Conservation (phyloP, 2,113 vertebrate species). For the Ctenomys sociabilis region DNA sequence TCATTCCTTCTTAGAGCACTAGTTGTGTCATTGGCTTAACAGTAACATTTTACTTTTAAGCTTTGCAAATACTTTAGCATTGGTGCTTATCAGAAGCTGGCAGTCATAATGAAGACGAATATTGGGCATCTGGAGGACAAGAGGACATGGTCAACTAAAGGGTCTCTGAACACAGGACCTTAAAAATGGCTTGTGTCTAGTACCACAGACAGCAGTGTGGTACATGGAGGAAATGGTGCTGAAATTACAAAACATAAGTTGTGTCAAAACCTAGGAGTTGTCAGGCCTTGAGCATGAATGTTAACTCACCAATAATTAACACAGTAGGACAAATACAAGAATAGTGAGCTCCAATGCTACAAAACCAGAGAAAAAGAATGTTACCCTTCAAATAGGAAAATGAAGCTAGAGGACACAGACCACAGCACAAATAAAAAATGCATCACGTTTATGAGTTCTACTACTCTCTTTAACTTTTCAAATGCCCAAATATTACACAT, state of each 20-base stretch:
- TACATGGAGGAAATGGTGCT: neutral
- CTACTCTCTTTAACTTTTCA: neutral
- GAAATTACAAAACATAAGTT: neutral
- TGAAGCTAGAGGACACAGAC: neutral
- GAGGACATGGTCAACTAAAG: neutral
- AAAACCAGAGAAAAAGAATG: neutral
- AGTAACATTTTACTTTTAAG: neutral
- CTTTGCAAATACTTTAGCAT: neutral
- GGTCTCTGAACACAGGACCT: neutral
- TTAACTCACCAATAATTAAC: neutral
- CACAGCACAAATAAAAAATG: neutral
- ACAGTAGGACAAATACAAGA: neutral
- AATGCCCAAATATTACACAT: neutral
- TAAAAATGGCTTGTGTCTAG: neutral
- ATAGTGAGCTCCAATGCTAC: neutral
- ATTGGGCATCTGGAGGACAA: neutral
- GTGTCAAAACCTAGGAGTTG: neutral
- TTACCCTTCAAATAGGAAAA: neutral
- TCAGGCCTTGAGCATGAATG: neutral
- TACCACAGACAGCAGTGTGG: neutral
- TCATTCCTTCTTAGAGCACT: neutral
- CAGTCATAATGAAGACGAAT: neutral
- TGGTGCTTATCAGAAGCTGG: neutral
- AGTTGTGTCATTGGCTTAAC: neutral
- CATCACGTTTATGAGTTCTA: neutral